phyloP scores from a whole-genome alignment of 2,113 vertebrate species.

The Prunella himalayana region DNA sequence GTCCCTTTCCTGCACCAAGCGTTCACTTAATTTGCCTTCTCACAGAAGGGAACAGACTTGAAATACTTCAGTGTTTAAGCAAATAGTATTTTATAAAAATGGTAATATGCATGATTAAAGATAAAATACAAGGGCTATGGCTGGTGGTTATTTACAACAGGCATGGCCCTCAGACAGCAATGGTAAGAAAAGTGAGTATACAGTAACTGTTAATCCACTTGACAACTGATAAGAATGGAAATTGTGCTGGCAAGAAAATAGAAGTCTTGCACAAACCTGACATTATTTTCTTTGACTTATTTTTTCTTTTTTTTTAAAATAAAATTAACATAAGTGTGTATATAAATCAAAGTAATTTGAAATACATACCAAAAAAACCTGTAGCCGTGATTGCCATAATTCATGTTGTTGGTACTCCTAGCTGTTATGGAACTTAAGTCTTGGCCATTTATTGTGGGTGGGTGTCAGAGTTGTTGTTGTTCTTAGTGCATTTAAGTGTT shows the following conservation, averaged over 20 bases:
- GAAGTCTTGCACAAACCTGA: not conserved
- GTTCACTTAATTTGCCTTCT: constrained; percentile 33
- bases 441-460: not conserved
- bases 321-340: not conserved
- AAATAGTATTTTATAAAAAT: constrained; percentile 41
- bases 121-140: not conserved
- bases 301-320: not conserved
- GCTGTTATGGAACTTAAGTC: not conserved
- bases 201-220: constrained; percentile 31
- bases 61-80: constrained; percentile 37
- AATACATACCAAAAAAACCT: not conserved
- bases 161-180: not conserved
- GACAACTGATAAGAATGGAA: constrained; percentile 15
- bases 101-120: constrained; percentile 38
- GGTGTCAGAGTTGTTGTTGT: not conserved
- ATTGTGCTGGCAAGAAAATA: not conserved
- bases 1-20: not conserved
- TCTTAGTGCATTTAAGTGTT: not conserved
- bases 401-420: not conserved
- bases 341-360: constrained; percentile 9
- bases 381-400: not conserved
- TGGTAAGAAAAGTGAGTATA: not conserved
- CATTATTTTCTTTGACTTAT: not conserved
- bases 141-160: constrained; percentile 29
- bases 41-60: constrained; percentile 15